Evolutionary conservation across 2,888 invertebrate species (phyloP).

Genomic region (Bedellia somnulentella): DNA sequence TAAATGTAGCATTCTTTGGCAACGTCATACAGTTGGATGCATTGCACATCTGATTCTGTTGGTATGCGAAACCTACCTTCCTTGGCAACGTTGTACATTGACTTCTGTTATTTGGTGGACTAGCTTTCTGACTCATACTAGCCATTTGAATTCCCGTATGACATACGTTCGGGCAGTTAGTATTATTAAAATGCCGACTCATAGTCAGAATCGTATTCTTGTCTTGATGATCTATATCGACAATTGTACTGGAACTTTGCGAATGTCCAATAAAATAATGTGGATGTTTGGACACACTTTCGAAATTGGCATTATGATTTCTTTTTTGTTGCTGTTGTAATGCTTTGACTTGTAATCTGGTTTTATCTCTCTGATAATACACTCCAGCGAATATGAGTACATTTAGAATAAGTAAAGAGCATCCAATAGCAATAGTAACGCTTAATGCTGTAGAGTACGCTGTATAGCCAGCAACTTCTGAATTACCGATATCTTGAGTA

Average conservation of each 20-base stretch:
- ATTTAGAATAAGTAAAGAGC: constrained; percentile 77
- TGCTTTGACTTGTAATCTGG: constrained; percentile 75
- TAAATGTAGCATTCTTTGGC: constrained; percentile 61
- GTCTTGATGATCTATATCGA: constrained; percentile 81
- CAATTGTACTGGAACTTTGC: constrained; percentile 80
- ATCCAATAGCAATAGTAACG: constrained; percentile 80
- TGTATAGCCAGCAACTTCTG: constrained; percentile 77
- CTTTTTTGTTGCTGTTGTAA: constrained; percentile 74
- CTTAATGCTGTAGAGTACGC: constrained; percentile 76
- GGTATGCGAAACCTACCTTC: constrained; percentile 51
- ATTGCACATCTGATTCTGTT: constrained; percentile 44
- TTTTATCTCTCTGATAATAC: constrained; percentile 80
- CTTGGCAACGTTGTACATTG: constrained; percentile 52
- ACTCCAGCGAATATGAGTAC: constrained; percentile 83
- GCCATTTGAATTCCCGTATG: constrained; percentile 63
- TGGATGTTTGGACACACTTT: constrained; percentile 71
- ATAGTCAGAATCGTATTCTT: constrained; percentile 55
- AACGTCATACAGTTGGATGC: constrained; percentile 61
- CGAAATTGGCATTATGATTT: constrained; percentile 53
- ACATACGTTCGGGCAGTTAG: constrained; percentile 60
- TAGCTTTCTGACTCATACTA: constrained; percentile 41
- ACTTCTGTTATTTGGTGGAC: constrained; percentile 39
- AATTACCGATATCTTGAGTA: constrained; percentile 76
- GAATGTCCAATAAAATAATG: constrained; percentile 78
- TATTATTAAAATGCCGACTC: constrained; percentile 47